Conservation (phyloP, 2,888 invertebrate genomes). For the Clitarchus hookeri region DNA sequence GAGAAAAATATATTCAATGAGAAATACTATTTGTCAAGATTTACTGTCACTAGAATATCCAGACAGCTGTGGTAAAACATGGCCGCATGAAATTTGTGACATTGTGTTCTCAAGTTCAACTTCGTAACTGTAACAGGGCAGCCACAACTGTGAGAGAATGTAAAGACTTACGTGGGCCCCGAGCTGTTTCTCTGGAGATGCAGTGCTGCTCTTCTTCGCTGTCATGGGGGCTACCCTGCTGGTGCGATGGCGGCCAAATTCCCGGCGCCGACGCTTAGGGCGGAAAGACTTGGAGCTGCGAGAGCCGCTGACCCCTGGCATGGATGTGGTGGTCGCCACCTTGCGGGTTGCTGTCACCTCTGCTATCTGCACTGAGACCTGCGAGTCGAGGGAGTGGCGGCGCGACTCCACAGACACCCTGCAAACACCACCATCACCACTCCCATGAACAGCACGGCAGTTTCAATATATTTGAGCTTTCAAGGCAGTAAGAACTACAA, state of each 20-base stretch:
- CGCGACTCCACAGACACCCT: conserved; percentile 84
- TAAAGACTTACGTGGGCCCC: conserved; percentile 60
- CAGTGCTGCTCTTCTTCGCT: conserved; percentile 66
- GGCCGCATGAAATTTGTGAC: too few species aligned
- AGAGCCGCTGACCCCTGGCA: conserved; percentile 45
- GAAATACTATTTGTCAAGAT: too few species aligned
- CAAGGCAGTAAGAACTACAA: too few species aligned
- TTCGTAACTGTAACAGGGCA: too few species aligned
- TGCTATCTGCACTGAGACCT: conserved; percentile 81
- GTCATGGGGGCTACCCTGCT: conserved; percentile 51
- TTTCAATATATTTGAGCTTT: too few species aligned
- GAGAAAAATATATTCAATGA: too few species aligned
- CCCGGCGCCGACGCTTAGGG: conserved; percentile 55
- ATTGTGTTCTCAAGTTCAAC: too few species aligned
- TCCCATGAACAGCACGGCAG: too few species aligned
- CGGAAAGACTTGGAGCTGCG: conserved; percentile 34
- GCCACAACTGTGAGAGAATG: background rate
- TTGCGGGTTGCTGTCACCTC: conserved; percentile 77
- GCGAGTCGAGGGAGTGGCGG: conserved; percentile 86
- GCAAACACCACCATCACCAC: background rate
- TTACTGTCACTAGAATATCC: too few species aligned
- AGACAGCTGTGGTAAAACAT: too few species aligned
- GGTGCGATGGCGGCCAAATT: conserved; percentile 53
- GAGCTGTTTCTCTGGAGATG: conserved; percentile 78
- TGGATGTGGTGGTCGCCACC: conserved; percentile 56